Evolutionary conservation across 2,888 invertebrate species (phyloP).

Genomic region (Pristionchus japonicus): DNA sequence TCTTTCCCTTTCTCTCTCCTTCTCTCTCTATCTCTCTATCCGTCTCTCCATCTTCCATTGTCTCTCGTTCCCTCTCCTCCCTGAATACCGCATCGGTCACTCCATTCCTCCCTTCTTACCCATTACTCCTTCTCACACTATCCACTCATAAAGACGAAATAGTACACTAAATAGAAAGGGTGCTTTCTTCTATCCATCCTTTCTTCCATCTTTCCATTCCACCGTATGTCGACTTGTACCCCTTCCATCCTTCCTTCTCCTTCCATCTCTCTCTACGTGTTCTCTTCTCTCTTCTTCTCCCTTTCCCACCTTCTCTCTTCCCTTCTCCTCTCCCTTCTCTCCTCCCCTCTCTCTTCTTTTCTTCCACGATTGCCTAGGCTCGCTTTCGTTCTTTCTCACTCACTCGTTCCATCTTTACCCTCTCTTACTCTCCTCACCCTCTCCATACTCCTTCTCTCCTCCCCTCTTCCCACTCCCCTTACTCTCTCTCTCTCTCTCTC

Average conservation of each 20-base stretch:
- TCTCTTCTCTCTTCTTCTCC: not conserved
- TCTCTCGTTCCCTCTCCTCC: constrained; percentile 15
- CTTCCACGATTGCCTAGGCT: constrained; percentile 18
- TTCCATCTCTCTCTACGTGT: not conserved
- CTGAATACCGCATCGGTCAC: not conserved
- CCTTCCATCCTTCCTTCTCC: not conserved
- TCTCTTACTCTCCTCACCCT: not conserved
- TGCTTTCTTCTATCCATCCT: not conserved
- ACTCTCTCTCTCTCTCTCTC: not conserved
- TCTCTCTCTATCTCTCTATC: not conserved
- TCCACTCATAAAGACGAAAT: not conserved
- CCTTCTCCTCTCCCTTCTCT: not conserved
- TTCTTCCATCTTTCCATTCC: not conserved
- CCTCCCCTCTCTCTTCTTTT: not conserved
- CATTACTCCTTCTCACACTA: not conserved
- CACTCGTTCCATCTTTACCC: constrained; percentile 16
- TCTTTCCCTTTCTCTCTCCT: not conserved
- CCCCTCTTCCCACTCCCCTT: not conserved
- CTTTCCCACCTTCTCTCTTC: not conserved
- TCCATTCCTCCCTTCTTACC: not conserved
- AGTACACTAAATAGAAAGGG: not conserved
- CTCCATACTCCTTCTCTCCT: not conserved
- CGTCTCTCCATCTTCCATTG: not conserved
- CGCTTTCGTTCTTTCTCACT: not conserved
- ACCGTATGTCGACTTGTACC: not conserved